A percentile compares a stretch with the other conserved stretches of the same genome.
phyloP scores from a whole-genome alignment of 2,797 vertebrate genomes.

The Coccyzus lansbergi region DNA sequence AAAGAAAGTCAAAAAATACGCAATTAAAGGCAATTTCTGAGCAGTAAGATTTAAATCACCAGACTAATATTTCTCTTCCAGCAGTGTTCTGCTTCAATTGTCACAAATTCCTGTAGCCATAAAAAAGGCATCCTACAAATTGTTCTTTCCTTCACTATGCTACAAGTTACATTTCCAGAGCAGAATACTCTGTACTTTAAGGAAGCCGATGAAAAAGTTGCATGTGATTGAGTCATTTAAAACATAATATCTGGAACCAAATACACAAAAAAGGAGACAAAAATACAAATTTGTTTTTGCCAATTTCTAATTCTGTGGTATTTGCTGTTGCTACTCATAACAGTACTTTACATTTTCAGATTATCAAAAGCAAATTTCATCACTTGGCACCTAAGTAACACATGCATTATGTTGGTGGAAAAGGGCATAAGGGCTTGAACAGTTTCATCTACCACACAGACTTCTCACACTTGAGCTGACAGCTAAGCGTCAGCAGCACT shows the following conservation, averaged over 20 bases:
- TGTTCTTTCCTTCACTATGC: neutral
- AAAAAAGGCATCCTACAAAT: neutral
- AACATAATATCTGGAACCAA: neutral
- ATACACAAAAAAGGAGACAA: neutral
- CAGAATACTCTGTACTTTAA: neutral
- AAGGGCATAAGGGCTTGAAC: accelerated
- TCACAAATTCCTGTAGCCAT: neutral
- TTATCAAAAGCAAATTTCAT: neutral
- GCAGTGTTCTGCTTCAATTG: neutral
- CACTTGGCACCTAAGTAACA: neutral
- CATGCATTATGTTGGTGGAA: neutral
- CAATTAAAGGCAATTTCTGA: slow-evolving; percentile 26
- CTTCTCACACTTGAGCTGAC: neutral
- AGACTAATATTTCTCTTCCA: neutral
- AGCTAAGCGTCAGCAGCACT: neutral
- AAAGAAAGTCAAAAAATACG: neutral
- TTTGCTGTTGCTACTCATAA: neutral
- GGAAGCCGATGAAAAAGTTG: neutral
- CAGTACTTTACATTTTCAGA: neutral
- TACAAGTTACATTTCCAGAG: neutral
- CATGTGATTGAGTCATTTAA: neutral
- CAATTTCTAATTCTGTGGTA: neutral
- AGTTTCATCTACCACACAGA: neutral
- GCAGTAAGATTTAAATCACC: neutral
- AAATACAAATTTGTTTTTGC: neutral